phyloP scores from a whole-genome alignment of 2,113 vertebrate genomes.

The Nestor notabilis region DNA sequence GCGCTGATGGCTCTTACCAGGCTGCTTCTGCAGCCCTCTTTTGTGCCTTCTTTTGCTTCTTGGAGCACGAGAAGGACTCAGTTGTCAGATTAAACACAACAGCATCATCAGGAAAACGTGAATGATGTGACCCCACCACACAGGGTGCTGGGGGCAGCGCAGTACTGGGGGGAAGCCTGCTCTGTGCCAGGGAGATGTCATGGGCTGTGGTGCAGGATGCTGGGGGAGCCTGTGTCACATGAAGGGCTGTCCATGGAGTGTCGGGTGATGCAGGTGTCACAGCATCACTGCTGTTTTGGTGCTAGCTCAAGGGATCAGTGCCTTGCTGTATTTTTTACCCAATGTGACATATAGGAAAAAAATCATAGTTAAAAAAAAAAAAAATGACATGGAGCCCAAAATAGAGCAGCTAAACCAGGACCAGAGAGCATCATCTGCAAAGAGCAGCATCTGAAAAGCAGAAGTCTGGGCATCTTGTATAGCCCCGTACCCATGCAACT shows the following conservation, averaged over 20 bases:
- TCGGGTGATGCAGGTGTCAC: background rate
- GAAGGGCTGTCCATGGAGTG: background rate
- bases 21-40: background rate
- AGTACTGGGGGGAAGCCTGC: background rate
- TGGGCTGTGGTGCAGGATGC: background rate
- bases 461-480: background rate
- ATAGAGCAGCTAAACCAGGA: background rate
- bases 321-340: background rate
- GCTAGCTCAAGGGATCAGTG: background rate
- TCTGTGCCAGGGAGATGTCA: background rate
- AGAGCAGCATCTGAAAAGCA: background rate
- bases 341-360: background rate
- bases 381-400: background rate
- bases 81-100: background rate
- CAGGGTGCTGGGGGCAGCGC: fast-evolving
- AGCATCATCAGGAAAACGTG: background rate
- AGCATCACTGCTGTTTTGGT: background rate
- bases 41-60: background rate
- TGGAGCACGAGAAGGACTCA: fast-evolving
- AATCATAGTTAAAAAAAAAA: background rate
- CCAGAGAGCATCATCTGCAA: background rate
- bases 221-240: background rate
- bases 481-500: background rate
- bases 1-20: background rate
- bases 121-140: fast-evolving